Evolutionary conservation across 1,140 invertebrate genomes (phyloP).

Genomic region (Tetragonula clypearis): DNA sequence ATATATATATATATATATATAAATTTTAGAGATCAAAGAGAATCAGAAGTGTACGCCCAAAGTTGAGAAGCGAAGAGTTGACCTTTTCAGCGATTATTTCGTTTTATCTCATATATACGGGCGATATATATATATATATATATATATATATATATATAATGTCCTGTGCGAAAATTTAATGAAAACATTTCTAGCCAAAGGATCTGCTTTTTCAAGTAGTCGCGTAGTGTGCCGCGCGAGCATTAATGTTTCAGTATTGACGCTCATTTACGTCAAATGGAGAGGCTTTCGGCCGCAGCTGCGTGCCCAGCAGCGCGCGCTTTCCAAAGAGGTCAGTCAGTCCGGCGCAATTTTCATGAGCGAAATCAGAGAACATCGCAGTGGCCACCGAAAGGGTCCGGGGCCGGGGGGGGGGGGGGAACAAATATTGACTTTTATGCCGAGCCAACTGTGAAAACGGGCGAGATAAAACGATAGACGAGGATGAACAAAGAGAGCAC

Average conservation of each 20-base stretch:
- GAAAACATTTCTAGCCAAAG: not conserved
- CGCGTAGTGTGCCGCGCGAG: not conserved
- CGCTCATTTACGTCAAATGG: constrained; percentile 24
- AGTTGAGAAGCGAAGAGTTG: too few species aligned
- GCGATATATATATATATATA: too few species aligned
- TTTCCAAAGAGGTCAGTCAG: constrained; percentile 45
- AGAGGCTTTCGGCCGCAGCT: not conserved
- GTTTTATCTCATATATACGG: too few species aligned
- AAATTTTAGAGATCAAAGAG: too few species aligned
- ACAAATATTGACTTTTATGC: constrained; percentile 75
- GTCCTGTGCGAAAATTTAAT: not conserved
- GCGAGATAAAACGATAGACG: constrained; percentile 54
- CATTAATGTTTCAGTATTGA: constrained; percentile 36
- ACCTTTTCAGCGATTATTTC: too few species aligned
- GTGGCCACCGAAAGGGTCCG: constrained; percentile 53
- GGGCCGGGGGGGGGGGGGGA: not conserved
- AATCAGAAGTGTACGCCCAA: too few species aligned
- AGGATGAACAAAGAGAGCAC: constrained; percentile 21
- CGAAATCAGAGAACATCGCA: constrained; percentile 66
- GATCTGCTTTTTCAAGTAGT: not conserved
- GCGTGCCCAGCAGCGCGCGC: not conserved
- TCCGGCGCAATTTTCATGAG: constrained; percentile 64
- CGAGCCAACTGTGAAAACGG: constrained; percentile 36
- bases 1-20: too few species aligned
- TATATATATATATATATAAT: not conserved